Evolutionary conservation across 2,888 invertebrate species (phyloP).

Genomic region (Scaptodrosophila latifasciaeformis): DNA sequence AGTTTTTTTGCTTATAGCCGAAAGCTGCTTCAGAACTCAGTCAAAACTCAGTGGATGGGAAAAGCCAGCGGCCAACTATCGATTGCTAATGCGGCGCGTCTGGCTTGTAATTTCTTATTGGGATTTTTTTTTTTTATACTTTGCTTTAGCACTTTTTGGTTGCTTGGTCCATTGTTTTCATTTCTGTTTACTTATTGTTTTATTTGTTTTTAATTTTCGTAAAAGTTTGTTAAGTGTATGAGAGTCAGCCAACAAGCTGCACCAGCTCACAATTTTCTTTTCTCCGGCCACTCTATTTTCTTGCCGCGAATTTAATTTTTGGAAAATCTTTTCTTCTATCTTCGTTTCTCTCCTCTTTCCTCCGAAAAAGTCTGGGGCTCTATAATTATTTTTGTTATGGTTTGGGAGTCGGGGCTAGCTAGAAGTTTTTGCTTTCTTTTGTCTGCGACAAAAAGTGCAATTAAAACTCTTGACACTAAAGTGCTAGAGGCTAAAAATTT

Average conservation of each 20-base stretch:
- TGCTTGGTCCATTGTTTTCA: background rate
- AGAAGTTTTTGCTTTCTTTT: conserved; percentile 5
- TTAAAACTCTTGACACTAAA: conserved; percentile 59
- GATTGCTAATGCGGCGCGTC: conserved; percentile 29
- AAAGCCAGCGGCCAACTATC: conserved; percentile 32
- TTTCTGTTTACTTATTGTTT: conserved; percentile 45
- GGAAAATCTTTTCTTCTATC: too few species aligned
- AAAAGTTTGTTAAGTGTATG: conserved; percentile 55
- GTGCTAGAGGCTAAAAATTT: too few species aligned
- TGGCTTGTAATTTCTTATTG: too few species aligned
- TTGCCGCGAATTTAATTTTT: too few species aligned
- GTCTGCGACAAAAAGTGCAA: conserved; percentile 32
- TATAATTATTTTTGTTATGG: conserved; percentile 55
- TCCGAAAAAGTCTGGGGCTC: conserved; percentile 47
- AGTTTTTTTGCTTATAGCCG: conserved; percentile 39
- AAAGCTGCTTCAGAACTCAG: too few species aligned
- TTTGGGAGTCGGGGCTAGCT: too few species aligned
- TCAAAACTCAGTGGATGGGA: conserved; percentile 14
- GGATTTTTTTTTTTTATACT: conserved; percentile 33
- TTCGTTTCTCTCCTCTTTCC: too few species aligned
- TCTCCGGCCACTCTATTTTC: conserved; percentile 19
- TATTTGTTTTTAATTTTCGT: conserved; percentile 60
- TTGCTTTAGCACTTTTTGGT: conserved; percentile 2
- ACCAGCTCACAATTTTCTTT: conserved; percentile 29
- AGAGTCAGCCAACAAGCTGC: conserved; percentile 16